Evolutionary conservation across 1,140 invertebrate genomes (phyloP).

Genomic region (Dendrolimus punctatus): DNA sequence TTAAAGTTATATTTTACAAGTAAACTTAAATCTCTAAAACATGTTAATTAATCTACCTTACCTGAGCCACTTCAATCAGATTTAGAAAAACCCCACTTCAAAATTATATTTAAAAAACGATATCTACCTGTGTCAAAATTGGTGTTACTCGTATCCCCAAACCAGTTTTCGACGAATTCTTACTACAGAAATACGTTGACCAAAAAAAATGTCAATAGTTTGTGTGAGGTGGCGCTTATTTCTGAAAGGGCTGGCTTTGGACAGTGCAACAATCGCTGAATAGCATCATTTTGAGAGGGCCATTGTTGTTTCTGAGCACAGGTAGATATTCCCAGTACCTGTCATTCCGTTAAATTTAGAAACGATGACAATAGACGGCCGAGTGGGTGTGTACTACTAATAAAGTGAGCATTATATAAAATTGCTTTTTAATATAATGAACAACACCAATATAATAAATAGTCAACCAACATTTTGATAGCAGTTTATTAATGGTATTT

Average conservation of each 20-base stretch:
- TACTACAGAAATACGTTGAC: slow-evolving; percentile 52
- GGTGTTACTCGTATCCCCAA: slow-evolving; percentile 8
- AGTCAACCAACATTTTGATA: no score
- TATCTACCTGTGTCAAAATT: slow-evolving; percentile 36
- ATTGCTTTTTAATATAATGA: no score
- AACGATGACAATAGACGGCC: slow-evolving; percentile 21
- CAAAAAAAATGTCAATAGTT: slow-evolving; percentile 40
- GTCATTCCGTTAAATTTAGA: slow-evolving; percentile 26
- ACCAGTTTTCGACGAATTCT: slow-evolving; percentile 31
- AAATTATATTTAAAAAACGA: slow-evolving; percentile 17
- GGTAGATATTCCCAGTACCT: slow-evolving; percentile 21
- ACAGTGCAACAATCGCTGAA: slow-evolving; percentile 31
- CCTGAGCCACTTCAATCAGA: no score
- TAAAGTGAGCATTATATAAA: not conserved
- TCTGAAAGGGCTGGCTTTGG: slow-evolving; percentile 26
- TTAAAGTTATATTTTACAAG: no score
- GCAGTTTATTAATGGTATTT: no score
- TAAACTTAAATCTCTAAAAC: no score
- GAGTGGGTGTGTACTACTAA: slow-evolving; percentile 29
- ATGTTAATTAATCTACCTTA: no score
- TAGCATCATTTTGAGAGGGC: slow-evolving; percentile 26
- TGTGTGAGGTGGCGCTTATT: slow-evolving; percentile 46
- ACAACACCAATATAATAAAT: no score
- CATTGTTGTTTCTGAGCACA: slow-evolving; percentile 29
- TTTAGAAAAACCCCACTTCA: no score